A percentile compares a stretch with the other conserved stretches of the same genome.
Evolutionary conservation across 1,140 invertebrate species (phyloP).

Genomic region (Cydia splendana): DNA sequence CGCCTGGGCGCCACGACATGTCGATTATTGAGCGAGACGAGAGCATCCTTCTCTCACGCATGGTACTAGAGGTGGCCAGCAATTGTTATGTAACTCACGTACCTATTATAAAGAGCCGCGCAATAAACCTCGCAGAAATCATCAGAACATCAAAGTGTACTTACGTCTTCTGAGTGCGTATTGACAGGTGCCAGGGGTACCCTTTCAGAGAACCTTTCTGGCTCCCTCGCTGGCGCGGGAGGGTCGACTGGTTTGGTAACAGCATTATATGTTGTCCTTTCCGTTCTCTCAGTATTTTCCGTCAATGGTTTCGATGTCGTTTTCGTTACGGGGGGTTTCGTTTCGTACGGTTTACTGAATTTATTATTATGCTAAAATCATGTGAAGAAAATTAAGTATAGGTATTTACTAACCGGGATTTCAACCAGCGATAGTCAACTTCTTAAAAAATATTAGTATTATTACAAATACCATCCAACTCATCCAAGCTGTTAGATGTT

Average conservation of each 20-base stretch:
- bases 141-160: neutral
- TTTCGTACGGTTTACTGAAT: slow-evolving; percentile 60
- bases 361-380: slow-evolving; percentile 45
- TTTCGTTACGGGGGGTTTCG: slow-evolving; percentile 43
- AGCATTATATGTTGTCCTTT: neutral
- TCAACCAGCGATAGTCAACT: too few species aligned
- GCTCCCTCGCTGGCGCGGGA: slow-evolving; percentile 2
- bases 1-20: too few species aligned
- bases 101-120: neutral
- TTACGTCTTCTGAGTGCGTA: slow-evolving; percentile 24
- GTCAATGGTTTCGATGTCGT: slow-evolving; percentile 44
- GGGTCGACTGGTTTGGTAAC: neutral
- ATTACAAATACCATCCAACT: too few species aligned
- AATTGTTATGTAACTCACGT: too few species aligned
- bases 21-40: too few species aligned
- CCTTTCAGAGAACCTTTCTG: neutral
- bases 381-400: too few species aligned
- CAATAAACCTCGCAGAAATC: neutral
- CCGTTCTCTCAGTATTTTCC: slow-evolving; percentile 16
- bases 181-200: neutral
- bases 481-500: neutral
- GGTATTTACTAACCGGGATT: too few species aligned
- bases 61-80: too few species aligned
- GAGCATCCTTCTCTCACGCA: too few species aligned
- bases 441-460: too few species aligned